Evolutionary conservation across 2,888 invertebrate species (phyloP), one percentile per base, ranked within the genome.

Genomic region (Melieria crassipennis): DNA sequence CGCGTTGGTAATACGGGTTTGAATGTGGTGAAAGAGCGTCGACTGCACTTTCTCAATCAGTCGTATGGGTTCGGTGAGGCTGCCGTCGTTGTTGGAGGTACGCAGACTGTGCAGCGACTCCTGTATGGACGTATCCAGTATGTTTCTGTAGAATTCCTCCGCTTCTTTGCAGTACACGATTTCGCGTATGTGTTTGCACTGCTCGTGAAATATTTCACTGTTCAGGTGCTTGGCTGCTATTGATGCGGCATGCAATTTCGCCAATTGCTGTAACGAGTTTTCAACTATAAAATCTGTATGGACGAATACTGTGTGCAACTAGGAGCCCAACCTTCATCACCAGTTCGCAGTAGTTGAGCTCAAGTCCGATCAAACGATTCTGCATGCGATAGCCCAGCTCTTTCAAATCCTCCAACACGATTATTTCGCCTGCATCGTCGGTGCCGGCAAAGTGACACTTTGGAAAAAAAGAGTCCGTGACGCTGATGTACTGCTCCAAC

Each of bases 121-220:
- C 62, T 82, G 79, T 61, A 86, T 77, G 10, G 85, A 83, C 2
- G 80, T 78, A 13, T 83, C 79, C 13, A 86, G 58, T 46, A 85
- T 82, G 48, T 80, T 78, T 57, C 77, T 79, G 61, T 84, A 86
- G 65, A 84, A 85, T 0, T 80, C 83, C 6, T 80, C 79, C 0
- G 85, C 85, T 43, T 83, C 83, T 7, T 79, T 73, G 65, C 83
- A 83, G 72, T 86, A 86, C 0, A 86, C 86, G 61, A 86, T 85
- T 65, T 86, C 86, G 6, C 72, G 75, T 9, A 86, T 79, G 9
- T 80, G 77, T 3, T 78, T 61, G 4, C 78, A 77, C 46, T 79
- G 78, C 52, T 76, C 70, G 0, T 74, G 73, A 73, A 85, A 86
- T 11, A 73, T 70, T 4, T 73, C 63, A 1, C 77, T 75, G 9